These are phyloP conservation scores for Heterocephalus glaber DNA, from an alignment of 2,113 vertebrate species.

Conservation along the genomic window DNA sequence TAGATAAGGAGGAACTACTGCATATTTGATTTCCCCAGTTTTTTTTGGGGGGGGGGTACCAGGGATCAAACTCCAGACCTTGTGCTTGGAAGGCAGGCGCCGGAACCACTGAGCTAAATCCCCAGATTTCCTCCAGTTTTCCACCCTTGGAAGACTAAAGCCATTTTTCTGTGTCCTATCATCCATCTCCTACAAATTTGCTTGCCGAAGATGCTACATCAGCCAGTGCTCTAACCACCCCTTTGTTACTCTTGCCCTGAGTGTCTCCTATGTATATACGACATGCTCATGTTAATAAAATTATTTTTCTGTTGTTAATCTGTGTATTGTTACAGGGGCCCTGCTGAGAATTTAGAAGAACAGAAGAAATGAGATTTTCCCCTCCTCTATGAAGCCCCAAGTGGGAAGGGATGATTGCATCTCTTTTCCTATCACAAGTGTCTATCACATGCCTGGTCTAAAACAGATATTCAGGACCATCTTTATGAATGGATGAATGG, in stretches of 20 bases:
- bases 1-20: neutral
- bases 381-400: neutral
- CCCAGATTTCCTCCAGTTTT: neutral
- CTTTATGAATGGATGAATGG: neutral
- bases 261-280: neutral
- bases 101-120: too few relatives aligned
- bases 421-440: neutral
- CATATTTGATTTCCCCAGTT: neutral
- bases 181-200: neutral
- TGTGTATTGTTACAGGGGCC: neutral
- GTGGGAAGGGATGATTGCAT: neutral
- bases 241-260: neutral
- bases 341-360: neutral
- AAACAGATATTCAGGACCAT: neutral
- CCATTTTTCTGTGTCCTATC: neutral
- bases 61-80: too few relatives aligned
- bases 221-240: neutral
- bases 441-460: neutral
- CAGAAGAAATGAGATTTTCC: neutral
- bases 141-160: neutral
- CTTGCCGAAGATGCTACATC: neutral
- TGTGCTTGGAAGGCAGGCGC: too few relatives aligned
- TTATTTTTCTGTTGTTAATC: neutral
- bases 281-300: neutral
- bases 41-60: too few relatives aligned